Conservation (phyloP, 1,140 invertebrate species). For the Trichonephila inaurata region DNA sequence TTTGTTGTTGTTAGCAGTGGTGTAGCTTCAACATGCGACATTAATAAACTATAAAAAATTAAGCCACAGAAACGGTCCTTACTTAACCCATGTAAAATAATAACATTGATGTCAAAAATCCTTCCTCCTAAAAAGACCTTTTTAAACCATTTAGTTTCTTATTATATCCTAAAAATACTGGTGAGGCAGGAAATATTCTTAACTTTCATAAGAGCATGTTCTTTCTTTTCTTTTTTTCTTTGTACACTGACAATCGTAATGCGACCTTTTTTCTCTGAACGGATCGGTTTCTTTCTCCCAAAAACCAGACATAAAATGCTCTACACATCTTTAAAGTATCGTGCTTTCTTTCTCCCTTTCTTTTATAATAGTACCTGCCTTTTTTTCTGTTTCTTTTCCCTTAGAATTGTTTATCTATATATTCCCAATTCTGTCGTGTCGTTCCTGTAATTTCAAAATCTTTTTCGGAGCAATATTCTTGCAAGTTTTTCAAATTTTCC, state of each 20-base stretch:
- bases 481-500: background rate
- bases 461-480: background rate
- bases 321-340: background rate
- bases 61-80: too few relatives aligned
- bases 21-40: too few relatives aligned
- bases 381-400: background rate
- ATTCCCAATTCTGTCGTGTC: background rate
- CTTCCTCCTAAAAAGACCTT: background rate
- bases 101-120: background rate
- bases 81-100: too few relatives aligned
- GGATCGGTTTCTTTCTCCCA: background rate
- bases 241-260: background rate
- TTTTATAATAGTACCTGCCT: background rate
- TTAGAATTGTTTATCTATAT: background rate
- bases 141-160: background rate
- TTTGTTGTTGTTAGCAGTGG: too few relatives aligned
- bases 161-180: too few relatives aligned
- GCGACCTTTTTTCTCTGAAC: background rate
- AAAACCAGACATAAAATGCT: background rate
- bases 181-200: too few relatives aligned
- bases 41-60: too few relatives aligned
- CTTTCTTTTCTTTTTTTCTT: too few relatives aligned
- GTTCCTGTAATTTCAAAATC: background rate
- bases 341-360: background rate
- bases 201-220: too few relatives aligned